A percentile compares a stretch with the other conserved stretches of the same genome.
These are phyloP conservation scores for Microplitis demolitor DNA, from an alignment of 1,140 invertebrate species.

Conservation along the genomic window DNA sequence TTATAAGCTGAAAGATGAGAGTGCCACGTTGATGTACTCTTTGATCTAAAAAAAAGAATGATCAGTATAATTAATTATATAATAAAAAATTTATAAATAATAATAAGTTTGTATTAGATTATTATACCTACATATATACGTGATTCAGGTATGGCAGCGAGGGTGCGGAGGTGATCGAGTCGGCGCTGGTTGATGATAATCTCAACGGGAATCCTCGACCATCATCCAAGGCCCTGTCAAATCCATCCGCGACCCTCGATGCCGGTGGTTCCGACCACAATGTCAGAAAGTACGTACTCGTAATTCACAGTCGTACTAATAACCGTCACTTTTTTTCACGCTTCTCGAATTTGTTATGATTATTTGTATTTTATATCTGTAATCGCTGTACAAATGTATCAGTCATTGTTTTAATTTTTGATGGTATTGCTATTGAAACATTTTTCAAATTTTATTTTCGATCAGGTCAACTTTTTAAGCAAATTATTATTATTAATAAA, in stretches of 20 bases:
- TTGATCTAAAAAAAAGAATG: no score
- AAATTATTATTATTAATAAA: no score
- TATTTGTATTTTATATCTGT: no score
- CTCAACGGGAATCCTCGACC: slow-evolving; percentile 54
- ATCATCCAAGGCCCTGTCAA: slow-evolving; percentile 38
- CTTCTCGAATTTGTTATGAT: no score
- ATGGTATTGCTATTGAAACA: no score
- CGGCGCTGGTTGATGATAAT: slow-evolving; percentile 54
- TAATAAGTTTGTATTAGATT: no score
- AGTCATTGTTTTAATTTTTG: no score
- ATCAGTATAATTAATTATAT: no score
- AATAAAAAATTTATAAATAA: no score
- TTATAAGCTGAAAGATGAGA: not conserved
- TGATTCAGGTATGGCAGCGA: slow-evolving; percentile 54
- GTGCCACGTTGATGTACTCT: not conserved
- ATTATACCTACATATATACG: not conserved
- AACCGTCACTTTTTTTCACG: not conserved
- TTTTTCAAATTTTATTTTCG: no score
- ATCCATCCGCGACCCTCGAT: slow-evolving; percentile 38
- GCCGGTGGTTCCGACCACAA: slow-evolving; percentile 30
- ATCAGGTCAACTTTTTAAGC: no score
- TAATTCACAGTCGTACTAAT: slow-evolving; percentile 29
- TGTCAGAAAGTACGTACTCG: slow-evolving; percentile 50
- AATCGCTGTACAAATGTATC: no score
- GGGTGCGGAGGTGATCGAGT: slow-evolving; percentile 49